phyloP scores from a whole-genome alignment of 2,888 invertebrate species.

The Gisinianus flammeolus region DNA sequence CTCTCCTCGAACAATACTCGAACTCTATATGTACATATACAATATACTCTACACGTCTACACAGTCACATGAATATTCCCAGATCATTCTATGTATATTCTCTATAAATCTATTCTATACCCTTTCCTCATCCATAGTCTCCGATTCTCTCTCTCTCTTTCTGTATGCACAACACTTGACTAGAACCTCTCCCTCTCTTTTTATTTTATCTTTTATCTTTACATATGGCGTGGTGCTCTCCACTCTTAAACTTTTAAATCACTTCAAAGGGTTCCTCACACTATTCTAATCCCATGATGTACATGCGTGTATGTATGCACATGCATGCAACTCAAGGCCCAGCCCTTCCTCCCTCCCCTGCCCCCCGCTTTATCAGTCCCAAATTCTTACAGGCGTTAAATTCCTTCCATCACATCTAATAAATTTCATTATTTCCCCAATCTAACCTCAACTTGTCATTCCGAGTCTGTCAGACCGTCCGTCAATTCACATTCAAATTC shows the following conservation, averaged over 20 bases:
- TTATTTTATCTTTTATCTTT: background rate
- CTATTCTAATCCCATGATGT: slow-evolving; percentile 5
- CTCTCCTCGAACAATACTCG: slow-evolving; percentile 13
- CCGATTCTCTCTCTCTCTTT: background rate
- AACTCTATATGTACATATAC: background rate
- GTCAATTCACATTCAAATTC: background rate
- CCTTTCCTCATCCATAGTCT: background rate
- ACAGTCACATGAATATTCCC: background rate
- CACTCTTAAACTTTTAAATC: background rate
- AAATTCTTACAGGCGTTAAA: slow-evolving; percentile 25
- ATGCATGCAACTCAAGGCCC: slow-evolving; percentile 25
- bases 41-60: background rate
- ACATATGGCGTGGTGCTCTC: background rate
- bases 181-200: background rate
- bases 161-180: background rate
- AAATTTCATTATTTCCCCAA: background rate
- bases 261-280: slow-evolving; percentile 26
- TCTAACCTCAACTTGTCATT: slow-evolving; percentile 16
- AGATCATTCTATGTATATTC: too few species aligned
- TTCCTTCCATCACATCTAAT: slow-evolving; percentile 19
- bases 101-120: background rate
- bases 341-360: background rate
- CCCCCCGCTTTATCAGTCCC: background rate
- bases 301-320: too few species aligned
- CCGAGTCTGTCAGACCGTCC: background rate